These are phyloP conservation scores for Hippasteria phrygiana DNA, from an alignment of 53 echinoderm and acorn worm genomes.

Conservation along the genomic window DNA sequence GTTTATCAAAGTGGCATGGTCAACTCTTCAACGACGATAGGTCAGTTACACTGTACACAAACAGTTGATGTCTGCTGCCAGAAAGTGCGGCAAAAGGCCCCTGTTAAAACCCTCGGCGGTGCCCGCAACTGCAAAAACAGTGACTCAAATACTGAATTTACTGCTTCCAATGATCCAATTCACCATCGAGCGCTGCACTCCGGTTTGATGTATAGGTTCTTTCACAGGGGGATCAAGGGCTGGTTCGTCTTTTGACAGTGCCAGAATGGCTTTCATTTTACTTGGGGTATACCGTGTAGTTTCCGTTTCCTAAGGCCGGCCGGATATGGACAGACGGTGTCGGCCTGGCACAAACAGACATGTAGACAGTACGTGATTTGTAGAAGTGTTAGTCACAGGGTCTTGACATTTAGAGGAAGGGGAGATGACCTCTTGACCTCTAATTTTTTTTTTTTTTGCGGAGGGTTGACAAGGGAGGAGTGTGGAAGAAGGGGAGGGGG, in stretches of 20 bases:
- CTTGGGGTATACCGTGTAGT: neutral
- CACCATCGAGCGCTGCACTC: neutral
- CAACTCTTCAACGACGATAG: no score
- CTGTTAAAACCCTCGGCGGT: no score
- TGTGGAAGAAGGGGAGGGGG: neutral
- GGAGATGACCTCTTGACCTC: neutral
- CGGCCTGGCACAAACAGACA: neutral
- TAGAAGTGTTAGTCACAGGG: constrained; percentile 33
- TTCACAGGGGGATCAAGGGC: neutral
- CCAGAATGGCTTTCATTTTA: constrained; percentile 38
- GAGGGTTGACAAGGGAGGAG: neutral
- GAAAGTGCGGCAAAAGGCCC: no score
- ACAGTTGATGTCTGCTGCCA: no score
- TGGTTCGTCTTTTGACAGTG: constrained; percentile 14
- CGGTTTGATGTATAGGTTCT: neutral
- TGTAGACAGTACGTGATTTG: constrained; percentile 22
- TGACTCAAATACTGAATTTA: no score
- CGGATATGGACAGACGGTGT: constrained; percentile 34
- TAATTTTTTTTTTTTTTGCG: neutral
- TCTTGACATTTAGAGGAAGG: neutral
- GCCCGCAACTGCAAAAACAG: no score
- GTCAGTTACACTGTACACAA: no score
- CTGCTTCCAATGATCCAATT: no score
- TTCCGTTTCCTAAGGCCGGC: constrained; percentile 37
- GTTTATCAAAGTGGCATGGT: no score